Evolutionary conservation across 2,797 vertebrate species (phyloP), one percentile per base, ranked within the genome.

Genomic region (Coregonus ussuriensis): DNA sequence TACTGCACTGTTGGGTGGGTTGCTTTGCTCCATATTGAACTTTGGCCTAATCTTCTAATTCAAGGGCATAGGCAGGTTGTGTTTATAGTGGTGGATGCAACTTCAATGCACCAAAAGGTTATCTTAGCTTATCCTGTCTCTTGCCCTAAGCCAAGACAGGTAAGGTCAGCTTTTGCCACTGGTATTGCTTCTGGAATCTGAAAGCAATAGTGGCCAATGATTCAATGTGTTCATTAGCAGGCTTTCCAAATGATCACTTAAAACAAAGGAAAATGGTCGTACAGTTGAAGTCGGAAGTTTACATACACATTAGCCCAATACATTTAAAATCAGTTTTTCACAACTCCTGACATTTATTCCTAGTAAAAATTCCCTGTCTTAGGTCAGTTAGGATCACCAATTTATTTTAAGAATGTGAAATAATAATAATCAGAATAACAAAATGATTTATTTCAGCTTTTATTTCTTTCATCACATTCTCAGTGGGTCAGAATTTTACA

Each of bases 201-300:
- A 80, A 41, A 83, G 37, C 14, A 63, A 53, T 76, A 25, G 6
- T 16, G 29, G 71, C 15, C 47, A 52, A 31, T 79, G 84, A 88
- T 84, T 77, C 71, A 31, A 0, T 33, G 68, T 51, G 66, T 81
- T 89, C 84, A 83, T 88, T 84, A 84, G 76, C 52, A 33, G 35
- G 71, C 54, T 18, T 79, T 82, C 31, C 47, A 85, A 79, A 85
- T 81, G 37, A 87, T 85, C 77, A 76, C 72, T 79, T 78, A 51
- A 82, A 74, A 81, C 76, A 76, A 56, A 74, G 68, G 4, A 9
- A n/a, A 18, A 59, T 67, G 4, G 29, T 3, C 25, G 25, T 25
- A 25, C 25, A 25, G 25, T 25, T 25, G 25, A 25, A 25, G 25
- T 25, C 25, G 25, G 0, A 25, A 25, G 25, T 25, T 25, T 25